phyloP scores from a whole-genome alignment of 1,140 invertebrate species.

The Drosophila yakuba region DNA sequence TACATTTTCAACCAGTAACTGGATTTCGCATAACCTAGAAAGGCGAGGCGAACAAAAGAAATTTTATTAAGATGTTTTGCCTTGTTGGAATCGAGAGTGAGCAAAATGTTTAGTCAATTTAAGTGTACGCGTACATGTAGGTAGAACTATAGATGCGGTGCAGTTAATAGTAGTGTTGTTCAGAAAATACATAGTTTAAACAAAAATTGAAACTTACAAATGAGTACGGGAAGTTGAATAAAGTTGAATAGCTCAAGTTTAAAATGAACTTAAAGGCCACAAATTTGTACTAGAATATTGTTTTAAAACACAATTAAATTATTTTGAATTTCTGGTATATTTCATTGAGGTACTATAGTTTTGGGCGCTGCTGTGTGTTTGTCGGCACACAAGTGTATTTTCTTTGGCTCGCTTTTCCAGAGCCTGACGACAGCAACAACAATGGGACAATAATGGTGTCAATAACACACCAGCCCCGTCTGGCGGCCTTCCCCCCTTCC shows the following conservation, averaged over 20 bases:
- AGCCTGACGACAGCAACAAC: constrained; percentile 56
- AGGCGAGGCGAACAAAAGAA: constrained; percentile 43
- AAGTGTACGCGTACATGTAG: constrained; percentile 14
- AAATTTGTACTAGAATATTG: too few species aligned
- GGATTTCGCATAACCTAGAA: constrained; percentile 21
- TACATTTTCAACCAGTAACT: constrained; percentile 1
- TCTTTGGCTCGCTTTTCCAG: constrained; percentile 34
- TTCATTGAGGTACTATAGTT: neutral
- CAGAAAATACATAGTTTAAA: neutral
- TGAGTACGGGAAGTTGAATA: too few species aligned
- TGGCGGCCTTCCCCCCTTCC: constrained; percentile 1
- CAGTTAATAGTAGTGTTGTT: neutral
- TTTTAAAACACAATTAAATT: neutral
- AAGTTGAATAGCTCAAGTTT: too few species aligned
- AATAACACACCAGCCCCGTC: constrained; percentile 64
- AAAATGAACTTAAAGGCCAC: too few species aligned
- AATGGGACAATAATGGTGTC: constrained; percentile 63
- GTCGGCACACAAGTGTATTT: constrained; percentile 20
- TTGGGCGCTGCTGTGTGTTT: neutral
- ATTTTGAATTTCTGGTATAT: neutral
- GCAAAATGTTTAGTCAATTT: constrained; percentile 58
- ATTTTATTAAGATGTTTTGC: constrained; percentile 51
- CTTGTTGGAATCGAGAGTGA: constrained; percentile 27
- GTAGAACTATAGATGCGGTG: neutral
- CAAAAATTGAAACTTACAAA: too few species aligned